Evolutionary conservation across 2,888 invertebrate genomes (phyloP).

Genomic region (Diachrysia chrysitis): DNA sequence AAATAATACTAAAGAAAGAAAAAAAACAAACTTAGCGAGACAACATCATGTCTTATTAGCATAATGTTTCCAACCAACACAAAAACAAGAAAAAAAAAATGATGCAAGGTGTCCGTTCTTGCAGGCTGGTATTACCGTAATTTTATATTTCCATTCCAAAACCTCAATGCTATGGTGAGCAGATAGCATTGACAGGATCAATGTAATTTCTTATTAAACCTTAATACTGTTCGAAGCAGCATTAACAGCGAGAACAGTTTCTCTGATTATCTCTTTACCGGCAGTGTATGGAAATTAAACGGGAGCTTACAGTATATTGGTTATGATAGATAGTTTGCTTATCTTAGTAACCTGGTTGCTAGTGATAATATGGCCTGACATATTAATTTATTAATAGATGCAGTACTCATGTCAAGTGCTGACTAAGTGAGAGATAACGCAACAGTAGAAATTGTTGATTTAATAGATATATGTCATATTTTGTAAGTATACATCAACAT

Average conservation of each 20-base stretch:
- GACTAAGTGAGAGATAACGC: neutral
- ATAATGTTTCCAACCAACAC: too few relatives aligned
- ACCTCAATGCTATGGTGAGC: neutral
- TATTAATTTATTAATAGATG: conserved; percentile 1
- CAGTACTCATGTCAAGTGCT: neutral
- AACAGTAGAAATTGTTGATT: neutral
- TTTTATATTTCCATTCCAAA: neutral
- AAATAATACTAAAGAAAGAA: too few relatives aligned
- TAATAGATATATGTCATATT: too few relatives aligned
- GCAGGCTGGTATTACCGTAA: neutral
- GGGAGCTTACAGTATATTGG: neutral
- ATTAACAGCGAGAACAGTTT: neutral
- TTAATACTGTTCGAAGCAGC: neutral
- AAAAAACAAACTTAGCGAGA: too few relatives aligned
- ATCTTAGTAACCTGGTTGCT: neutral
- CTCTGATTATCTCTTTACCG: neutral
- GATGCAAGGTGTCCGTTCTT: too few relatives aligned
- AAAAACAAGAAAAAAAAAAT: too few relatives aligned
- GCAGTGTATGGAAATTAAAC: neutral
- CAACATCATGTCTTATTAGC: too few relatives aligned
- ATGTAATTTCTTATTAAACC: neutral
- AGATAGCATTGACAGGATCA: neutral
- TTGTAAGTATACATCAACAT: too few relatives aligned
- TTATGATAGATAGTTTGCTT: neutral
- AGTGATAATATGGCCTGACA: neutral